A percentile compares a stretch with the other conserved stretches of the same genome.
Conservation (phyloP, 2,888 invertebrate genomes). For the Sinodicranocentrus sp. region DNA sequence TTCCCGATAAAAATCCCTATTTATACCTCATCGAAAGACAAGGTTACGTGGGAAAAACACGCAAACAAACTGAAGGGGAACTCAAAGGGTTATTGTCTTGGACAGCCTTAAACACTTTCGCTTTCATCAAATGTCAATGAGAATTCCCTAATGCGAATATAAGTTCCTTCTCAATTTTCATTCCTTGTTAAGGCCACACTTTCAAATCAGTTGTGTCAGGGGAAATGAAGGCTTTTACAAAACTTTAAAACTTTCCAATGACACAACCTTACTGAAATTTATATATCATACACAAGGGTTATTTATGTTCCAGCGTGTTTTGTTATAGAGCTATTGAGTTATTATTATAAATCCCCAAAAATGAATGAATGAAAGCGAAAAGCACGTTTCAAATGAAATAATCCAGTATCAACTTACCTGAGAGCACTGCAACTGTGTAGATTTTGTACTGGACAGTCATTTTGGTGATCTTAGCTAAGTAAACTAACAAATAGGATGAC, state of each 20-base stretch:
- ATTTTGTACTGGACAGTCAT: conserved; percentile 60
- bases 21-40: background rate
- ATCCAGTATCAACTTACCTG: conserved; percentile 40
- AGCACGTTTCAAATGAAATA: background rate
- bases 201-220: too few relatives aligned
- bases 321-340: too few relatives aligned
- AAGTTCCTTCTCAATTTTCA: too few relatives aligned
- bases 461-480: conserved; percentile 10
- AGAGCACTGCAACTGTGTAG: conserved; percentile 56
- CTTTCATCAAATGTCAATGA: conserved; percentile 18
- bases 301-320: too few relatives aligned
- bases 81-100: background rate
- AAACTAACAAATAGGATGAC: background rate
- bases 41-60: conserved; percentile 55
- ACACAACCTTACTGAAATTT: too few relatives aligned
- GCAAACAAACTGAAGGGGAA: conserved; percentile 1
- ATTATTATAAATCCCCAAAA: too few relatives aligned
- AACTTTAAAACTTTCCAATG: too few relatives aligned
- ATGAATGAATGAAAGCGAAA: background rate
- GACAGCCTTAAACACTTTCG: conserved; percentile 43
- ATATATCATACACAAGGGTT: too few relatives aligned
- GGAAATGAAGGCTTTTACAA: too few relatives aligned
- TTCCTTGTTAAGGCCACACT: too few relatives aligned
- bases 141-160: conserved; percentile 17
- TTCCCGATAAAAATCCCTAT: too few relatives aligned